A percentile compares a stretch with the other conserved stretches of the same genome.
Evolutionary conservation across 2,797 vertebrate genomes (phyloP).

Genomic region (Pelodytes ibericus): DNA sequence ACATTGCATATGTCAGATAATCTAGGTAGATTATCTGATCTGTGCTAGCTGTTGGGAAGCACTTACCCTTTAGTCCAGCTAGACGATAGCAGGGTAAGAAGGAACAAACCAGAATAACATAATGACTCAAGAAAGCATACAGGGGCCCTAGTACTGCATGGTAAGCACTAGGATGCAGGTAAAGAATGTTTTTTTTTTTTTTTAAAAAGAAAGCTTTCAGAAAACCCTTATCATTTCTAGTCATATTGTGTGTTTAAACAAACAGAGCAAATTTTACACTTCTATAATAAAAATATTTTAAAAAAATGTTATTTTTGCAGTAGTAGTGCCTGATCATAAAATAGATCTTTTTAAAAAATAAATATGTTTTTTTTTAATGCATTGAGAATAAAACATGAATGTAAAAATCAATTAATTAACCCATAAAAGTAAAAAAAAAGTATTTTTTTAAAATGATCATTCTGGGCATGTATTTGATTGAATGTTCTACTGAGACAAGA

Average conservation of each 20-base stretch:
- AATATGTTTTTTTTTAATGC: constrained; percentile 68
- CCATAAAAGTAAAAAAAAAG: constrained; percentile 53
- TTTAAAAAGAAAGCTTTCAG: constrained; percentile 74
- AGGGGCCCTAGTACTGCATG: constrained; percentile 98
- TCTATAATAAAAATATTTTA: constrained; percentile 56
- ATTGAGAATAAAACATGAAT: constrained; percentile 65
- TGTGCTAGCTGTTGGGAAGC: constrained; percentile 99
- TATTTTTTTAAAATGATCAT: constrained; percentile 40
- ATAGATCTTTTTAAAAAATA: constrained; percentile 63
- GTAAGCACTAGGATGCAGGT: constrained; percentile 93
- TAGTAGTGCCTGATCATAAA: constrained; percentile 66
- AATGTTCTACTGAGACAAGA: constrained; percentile 64
- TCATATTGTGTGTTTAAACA: constrained; percentile 62
- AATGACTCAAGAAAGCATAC: constrained; percentile 99
- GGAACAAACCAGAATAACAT: constrained; percentile 99
- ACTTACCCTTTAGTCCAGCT: constrained; percentile 95
- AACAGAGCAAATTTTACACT: constrained; percentile 66
- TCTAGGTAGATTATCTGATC: constrained; percentile 99
- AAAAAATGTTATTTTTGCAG: constrained; percentile 58
- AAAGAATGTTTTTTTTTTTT: constrained; percentile 71
- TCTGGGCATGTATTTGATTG: constrained; percentile 60
- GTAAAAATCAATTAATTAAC: constrained; percentile 65
- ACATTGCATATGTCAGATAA: constrained; percentile 99
- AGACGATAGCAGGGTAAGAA: constrained; percentile 99
- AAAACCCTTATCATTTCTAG: constrained; percentile 66